These are phyloP conservation scores for Microctonus hyperodae DNA, from an alignment of 2,888 invertebrate genomes.

Conservation along the genomic window DNA sequence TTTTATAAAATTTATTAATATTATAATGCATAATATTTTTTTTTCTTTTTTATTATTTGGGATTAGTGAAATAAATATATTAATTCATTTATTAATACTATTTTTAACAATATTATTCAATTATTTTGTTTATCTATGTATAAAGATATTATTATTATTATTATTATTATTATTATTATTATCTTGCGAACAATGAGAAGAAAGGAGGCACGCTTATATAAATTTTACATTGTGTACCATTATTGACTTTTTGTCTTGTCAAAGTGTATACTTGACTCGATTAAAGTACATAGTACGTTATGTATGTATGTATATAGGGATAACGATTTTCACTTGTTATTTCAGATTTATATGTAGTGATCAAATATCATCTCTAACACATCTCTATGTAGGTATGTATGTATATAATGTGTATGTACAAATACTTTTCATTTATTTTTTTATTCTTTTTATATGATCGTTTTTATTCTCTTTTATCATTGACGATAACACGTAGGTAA, in stretches of 20 bases:
- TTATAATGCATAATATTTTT: neutral
- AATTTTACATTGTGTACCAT: neutral
- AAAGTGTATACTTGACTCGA: conserved; percentile 15
- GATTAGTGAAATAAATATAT: too few relatives aligned
- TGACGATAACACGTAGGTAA: neutral
- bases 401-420: too few relatives aligned
- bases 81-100: too few relatives aligned
- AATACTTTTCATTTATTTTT: too few relatives aligned
- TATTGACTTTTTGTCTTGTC: conserved; percentile 14
- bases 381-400: too few relatives aligned
- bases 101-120: neutral
- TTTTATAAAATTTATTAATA: too few relatives aligned
- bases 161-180: too few relatives aligned
- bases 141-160: too few relatives aligned
- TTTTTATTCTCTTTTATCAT: neutral
- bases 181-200: too few relatives aligned
- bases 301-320: neutral
- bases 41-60: too few relatives aligned
- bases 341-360: conserved; percentile 19
- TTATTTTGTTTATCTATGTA: too few relatives aligned
- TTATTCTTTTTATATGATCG: neutral
- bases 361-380: conserved; percentile 1
- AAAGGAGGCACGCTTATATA: neutral
- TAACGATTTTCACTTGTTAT: conserved; percentile 12
- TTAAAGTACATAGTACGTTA: conserved; percentile 10